Evolutionary conservation across 2,113 vertebrate genomes (phyloP).

Genomic region (Xenopus borealis): DNA sequence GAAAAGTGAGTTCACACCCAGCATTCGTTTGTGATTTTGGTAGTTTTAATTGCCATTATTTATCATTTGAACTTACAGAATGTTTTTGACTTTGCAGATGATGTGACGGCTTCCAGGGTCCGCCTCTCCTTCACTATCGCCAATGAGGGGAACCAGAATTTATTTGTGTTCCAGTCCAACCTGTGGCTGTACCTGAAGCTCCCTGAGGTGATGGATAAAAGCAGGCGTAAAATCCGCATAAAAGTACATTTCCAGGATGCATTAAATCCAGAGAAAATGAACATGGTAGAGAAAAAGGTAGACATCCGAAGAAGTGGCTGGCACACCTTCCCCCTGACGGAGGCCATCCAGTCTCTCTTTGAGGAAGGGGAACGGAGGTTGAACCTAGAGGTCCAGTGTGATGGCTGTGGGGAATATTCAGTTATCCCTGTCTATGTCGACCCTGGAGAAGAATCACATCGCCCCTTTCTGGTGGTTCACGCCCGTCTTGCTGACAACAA

Average conservation of each 20-base stretch:
- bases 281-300: constrained; percentile 88
- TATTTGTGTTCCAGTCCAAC: constrained; percentile 91
- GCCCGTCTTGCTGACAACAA: constrained; percentile 83
- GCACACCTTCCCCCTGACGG: constrained; percentile 94
- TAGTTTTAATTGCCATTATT: not conserved
- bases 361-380: constrained; percentile 83
- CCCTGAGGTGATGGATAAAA: constrained; percentile 85
- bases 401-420: constrained; percentile 80
- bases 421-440: constrained; percentile 87
- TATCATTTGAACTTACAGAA: not conserved
- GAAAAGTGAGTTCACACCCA: no score
- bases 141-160: constrained; percentile 95
- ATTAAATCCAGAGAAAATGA: constrained; percentile 73
- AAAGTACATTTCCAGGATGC: constrained; percentile 87
- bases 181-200: constrained; percentile 95
- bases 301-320: constrained; percentile 95
- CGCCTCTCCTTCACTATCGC: constrained; percentile 91
- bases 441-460: constrained; percentile 83
- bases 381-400: constrained; percentile 90
- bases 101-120: constrained; percentile 76
- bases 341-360: constrained; percentile 83
- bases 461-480: constrained; percentile 93
- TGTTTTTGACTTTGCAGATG: constrained; percentile 74
- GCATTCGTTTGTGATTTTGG: not conserved
- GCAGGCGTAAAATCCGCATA: constrained; percentile 87